A percentile compares a stretch with the other conserved stretches of the same genome.
These are phyloP conservation scores for Auanema sp. DNA, from an alignment of 2,888 invertebrate genomes.

Conservation along the genomic window DNA sequence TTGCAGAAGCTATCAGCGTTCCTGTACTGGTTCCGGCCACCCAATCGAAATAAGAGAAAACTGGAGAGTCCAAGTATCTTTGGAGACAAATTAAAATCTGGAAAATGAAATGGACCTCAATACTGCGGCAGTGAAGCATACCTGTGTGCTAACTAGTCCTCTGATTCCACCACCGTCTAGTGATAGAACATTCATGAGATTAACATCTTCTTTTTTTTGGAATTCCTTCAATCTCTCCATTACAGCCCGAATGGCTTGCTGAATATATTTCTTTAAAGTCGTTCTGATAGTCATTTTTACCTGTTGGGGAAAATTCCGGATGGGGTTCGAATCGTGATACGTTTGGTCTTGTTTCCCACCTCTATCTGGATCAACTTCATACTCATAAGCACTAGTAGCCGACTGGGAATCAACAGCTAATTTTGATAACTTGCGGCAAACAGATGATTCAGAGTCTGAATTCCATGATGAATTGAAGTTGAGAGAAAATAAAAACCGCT, in stretches of 20 bases:
- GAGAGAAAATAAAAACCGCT: not conserved
- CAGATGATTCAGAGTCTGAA: too few species aligned
- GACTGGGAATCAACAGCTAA: conserved; percentile 21
- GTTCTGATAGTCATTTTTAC: conserved; percentile 9
- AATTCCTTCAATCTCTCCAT: conserved; percentile 30
- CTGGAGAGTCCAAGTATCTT: conserved; percentile 47
- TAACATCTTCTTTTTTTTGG: conserved; percentile 37
- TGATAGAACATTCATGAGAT: conserved; percentile 70
- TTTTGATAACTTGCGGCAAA: conserved; percentile 11
- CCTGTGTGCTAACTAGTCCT: conserved; percentile 67
- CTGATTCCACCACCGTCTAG: conserved; percentile 97
- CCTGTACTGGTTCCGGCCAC: conserved; percentile 86
- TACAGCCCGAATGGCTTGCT: conserved; percentile 35
- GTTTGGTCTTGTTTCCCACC: conserved; percentile 30
- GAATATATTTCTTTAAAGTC: not conserved
- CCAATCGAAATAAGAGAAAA: conserved; percentile 82
- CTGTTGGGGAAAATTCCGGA: conserved; percentile 31
- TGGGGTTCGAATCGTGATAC: conserved; percentile 31
- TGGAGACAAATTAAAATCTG: conserved; percentile 54
- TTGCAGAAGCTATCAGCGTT: conserved; percentile 83
- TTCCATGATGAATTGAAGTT: too few species aligned
- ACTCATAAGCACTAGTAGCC: conserved; percentile 38
- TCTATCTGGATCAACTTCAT: conserved; percentile 40
- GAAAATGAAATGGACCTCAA: conserved; percentile 13
- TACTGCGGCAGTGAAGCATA: too few species aligned